phyloP scores from a whole-genome alignment of 2,797 vertebrate species.

The Gadopsis marmoratus region DNA sequence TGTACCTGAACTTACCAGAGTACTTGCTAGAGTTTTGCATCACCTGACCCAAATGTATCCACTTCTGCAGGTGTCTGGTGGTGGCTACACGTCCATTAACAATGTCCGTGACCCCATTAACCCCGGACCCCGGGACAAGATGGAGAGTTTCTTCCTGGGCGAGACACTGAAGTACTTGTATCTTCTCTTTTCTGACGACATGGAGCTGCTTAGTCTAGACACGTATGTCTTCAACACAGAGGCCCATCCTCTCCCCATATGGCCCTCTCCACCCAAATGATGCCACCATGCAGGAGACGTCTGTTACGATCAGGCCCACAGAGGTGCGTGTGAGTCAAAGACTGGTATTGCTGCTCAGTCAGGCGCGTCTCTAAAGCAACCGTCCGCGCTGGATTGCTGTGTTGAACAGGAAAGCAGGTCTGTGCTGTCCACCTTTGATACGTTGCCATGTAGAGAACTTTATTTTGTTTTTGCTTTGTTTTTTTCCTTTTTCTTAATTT shows the following conservation, averaged over 20 bases:
- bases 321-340: constrained; percentile 15
- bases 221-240: constrained; percentile 96
- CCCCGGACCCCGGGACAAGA: constrained; percentile 94
- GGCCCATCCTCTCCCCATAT: constrained; percentile 95
- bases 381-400: constrained; percentile 29
- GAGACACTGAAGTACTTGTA: constrained; percentile 98
- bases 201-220: constrained; percentile 91
- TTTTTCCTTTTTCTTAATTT: constrained; percentile 32
- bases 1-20: not conserved
- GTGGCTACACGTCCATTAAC: constrained; percentile 96
- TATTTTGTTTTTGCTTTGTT: not conserved
- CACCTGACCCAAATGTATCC: constrained; percentile 1
- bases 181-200: constrained; percentile 93
- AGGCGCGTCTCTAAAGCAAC: constrained; percentile 20
- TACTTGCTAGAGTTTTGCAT: not conserved
- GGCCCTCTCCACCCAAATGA: constrained; percentile 86
- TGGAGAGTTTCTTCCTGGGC: constrained; percentile 99
- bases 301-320: not conserved
- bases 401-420: constrained; percentile 35
- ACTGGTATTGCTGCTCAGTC: constrained; percentile 22
- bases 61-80: constrained; percentile 87
- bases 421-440: constrained; percentile 35
- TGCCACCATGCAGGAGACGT: not conserved
- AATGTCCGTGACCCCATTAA: constrained; percentile 90
- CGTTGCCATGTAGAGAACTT: constrained; percentile 30